These are phyloP conservation scores for Chloebia gouldiae DNA, from an alignment of 2,113 vertebrate genomes.

Conservation along the genomic window DNA sequence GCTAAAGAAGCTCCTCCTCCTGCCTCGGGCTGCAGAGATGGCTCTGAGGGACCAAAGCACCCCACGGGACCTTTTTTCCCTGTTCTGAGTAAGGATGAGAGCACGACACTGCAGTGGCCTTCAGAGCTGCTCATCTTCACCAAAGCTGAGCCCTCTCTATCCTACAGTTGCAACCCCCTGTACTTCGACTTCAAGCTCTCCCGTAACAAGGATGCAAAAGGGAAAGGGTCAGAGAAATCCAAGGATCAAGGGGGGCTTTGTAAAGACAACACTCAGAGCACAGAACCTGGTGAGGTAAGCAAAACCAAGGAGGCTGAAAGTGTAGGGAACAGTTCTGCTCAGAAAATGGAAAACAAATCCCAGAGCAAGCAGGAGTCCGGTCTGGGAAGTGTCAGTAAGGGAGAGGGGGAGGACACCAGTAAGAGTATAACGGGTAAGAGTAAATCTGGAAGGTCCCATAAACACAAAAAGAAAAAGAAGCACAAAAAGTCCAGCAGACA, in stretches of 20 bases:
- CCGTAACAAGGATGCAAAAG: constrained; percentile 85
- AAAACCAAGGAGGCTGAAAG: constrained; percentile 55
- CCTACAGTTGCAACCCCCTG: constrained; percentile 97
- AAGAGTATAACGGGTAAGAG: constrained; percentile 64
- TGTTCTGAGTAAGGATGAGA: constrained; percentile 95
- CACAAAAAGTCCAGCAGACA: constrained; percentile 87
- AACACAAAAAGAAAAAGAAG: constrained; percentile 98
- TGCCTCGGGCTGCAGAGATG: constrained; percentile 53
- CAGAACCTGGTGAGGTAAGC: constrained; percentile 41
- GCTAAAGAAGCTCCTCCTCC: constrained; percentile 55
- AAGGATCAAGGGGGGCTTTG: constrained; percentile 47
- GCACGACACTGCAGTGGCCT: constrained; percentile 96
- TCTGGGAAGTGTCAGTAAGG: neutral
- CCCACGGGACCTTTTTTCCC: constrained; percentile 91
- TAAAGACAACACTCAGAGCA: constrained; percentile 32
- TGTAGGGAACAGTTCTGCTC: neutral
- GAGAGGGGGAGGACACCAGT: constrained; percentile 62
- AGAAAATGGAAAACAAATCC: constrained; percentile 35
- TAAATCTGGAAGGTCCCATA: constrained; percentile 84
- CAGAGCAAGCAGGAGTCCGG: constrained; percentile 50
- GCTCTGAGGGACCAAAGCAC: constrained; percentile 81
- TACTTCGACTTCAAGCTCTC: constrained; percentile 98
- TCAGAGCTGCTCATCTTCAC: constrained; percentile 96
- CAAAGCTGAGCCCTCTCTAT: constrained; percentile 88
- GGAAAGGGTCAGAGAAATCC: constrained; percentile 71